Evolutionary conservation across 2,888 invertebrate genomes (phyloP), one percentile per base, ranked within the genome.

Genomic region (Hermodice carunculata): DNA sequence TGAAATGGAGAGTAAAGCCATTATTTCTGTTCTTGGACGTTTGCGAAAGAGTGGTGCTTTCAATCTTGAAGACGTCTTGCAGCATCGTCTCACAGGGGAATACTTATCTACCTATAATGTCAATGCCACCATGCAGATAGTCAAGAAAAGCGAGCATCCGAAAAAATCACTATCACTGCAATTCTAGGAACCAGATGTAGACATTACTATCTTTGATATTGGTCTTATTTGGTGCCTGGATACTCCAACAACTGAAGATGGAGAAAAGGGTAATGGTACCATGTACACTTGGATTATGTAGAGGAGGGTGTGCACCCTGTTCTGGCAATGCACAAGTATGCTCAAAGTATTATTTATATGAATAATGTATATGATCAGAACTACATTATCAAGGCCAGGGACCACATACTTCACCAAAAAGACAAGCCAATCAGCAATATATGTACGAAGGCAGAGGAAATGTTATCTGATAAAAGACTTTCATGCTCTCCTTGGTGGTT

Each of bases 211-310:
- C 14, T 11, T 46, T 46, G 46, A 46, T 19, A 46, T 46, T 11
- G 46, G 46, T 8, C 14, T 46, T 11, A 8, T 46, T 8, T 46
- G 46, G 46, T 19, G 22, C 22, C 14, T 46, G 14, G 14, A 11
- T 17, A 19, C 46, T 46, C 46, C 46, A 46, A 19, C 46, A 8
- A 8, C 22, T 11, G 46, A 46, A 46, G 46, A 46, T 19, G 19
- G 46, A 46, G 46, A 46, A 19, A 46, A 46, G 46, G 22, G 46
- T 17, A 19, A 46, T 46, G 46, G 46, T 46, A 46, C 14, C 46
- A 46, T 17, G 19, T 46, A 46, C 22, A 17, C 46, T 8, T 46
- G 46, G 46, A 46, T 19, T 46, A 46, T 46, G 46, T 19, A 8
- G 46, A 11, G 8, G 19, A 46, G 19, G 17, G 11, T 11, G 46